Percentiles rank a stretch among this genome's conserved stretches.
Evolutionary conservation across 2,888 invertebrate genomes (phyloP).

Genomic region (Eilema depressum): DNA sequence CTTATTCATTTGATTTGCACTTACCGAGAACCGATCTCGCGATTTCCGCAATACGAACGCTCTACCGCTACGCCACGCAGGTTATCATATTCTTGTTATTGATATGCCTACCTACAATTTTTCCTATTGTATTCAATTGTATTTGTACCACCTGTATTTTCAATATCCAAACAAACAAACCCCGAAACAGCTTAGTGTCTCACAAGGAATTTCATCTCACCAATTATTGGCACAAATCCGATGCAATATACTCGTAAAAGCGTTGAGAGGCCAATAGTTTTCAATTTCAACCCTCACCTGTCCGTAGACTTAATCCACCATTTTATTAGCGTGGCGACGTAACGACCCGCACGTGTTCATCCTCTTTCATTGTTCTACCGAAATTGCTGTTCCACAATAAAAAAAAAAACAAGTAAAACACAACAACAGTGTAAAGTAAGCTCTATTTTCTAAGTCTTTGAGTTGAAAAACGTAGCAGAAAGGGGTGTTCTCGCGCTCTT

Average conservation of each 20-base stretch:
- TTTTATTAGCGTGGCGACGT: conserved; percentile 82
- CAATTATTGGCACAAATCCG: conserved; percentile 68
- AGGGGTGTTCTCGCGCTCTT: conserved; percentile 46
- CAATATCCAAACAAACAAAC: conserved; percentile 4
- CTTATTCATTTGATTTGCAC: not conserved
- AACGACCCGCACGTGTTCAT: conserved; percentile 81
- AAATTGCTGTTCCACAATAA: conserved; percentile 57
- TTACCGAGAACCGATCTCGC: not conserved
- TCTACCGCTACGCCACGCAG: not conserved
- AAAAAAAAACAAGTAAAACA: conserved; percentile 41
- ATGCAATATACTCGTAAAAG: conserved; percentile 63
- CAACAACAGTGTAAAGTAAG: conserved; percentile 36
- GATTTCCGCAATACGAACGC: not conserved
- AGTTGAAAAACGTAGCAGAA: conserved; percentile 40
- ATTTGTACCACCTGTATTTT: not conserved
- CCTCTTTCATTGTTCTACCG: conserved; percentile 80
- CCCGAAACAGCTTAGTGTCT: not conserved
- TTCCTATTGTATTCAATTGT: not conserved
- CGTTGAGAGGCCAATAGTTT: conserved; percentile 83
- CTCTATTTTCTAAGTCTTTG: conserved; percentile 35
- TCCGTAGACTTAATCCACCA: conserved; percentile 77
- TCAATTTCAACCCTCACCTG: conserved; percentile 84
- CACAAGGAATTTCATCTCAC: conserved; percentile 18
- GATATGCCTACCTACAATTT: no score
- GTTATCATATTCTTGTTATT: not conserved